Evolutionary conservation across 2,797 vertebrate species (phyloP).

Genomic region (Sebastes reedi): DNA sequence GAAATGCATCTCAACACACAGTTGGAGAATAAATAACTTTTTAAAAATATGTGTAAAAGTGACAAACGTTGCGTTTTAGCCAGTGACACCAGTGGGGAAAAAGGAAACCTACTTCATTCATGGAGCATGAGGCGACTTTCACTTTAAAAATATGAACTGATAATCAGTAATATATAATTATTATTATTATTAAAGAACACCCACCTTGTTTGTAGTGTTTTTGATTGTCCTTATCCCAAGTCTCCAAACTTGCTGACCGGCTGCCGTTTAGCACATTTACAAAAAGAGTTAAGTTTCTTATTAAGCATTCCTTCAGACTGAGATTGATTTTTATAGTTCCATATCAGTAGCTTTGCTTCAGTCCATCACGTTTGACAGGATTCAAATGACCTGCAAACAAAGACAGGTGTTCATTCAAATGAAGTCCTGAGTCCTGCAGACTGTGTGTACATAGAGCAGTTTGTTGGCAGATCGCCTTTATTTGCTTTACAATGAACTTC

Average conservation of each 20-base stretch:
- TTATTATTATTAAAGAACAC: not conserved
- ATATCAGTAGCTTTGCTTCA: not conserved
- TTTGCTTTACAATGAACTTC: not conserved
- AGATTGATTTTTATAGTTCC: not conserved
- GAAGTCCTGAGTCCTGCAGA: not conserved
- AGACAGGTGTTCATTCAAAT: constrained; percentile 5
- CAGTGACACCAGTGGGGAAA: too few species aligned
- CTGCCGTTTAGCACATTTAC: not conserved
- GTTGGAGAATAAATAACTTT: too few species aligned
- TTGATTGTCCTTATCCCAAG: not conserved
- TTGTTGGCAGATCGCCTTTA: too few species aligned
- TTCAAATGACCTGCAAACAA: not conserved
- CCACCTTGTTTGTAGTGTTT: not conserved
- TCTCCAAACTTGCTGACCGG: not conserved
- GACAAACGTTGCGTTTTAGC: too few species aligned
- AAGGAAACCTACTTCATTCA: too few species aligned
- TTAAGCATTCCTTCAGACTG: not conserved
- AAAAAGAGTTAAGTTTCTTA: not conserved
- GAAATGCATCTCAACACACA: too few species aligned
- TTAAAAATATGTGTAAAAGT: too few species aligned
- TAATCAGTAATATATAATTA: too few species aligned
- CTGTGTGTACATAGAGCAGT: not conserved
- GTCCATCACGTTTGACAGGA: not conserved
- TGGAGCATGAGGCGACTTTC: too few species aligned
- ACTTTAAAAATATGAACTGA: too few species aligned